A percentile compares a stretch with the other conserved stretches of the same genome.
phyloP scores from a whole-genome alignment of 2,113 vertebrate species.

The Eonycteris spelaea region DNA sequence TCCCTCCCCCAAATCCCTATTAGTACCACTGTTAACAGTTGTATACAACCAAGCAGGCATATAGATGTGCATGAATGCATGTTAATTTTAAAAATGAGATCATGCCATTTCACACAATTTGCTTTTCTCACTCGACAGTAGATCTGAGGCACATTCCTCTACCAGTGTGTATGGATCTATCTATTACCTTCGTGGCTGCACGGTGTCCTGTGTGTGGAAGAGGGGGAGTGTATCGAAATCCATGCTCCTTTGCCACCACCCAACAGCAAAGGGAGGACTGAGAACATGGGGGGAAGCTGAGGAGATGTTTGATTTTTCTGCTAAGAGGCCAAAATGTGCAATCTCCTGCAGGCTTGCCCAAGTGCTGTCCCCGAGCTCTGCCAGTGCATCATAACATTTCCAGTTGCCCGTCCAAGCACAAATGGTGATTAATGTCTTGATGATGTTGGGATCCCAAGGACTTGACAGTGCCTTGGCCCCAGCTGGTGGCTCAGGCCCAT shows the following conservation, averaged over 20 bases:
- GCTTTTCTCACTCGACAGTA: not conserved
- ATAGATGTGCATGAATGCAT: not conserved
- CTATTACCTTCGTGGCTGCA: too few relatives aligned
- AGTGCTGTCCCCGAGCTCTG: too few relatives aligned
- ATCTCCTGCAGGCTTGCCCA: not conserved
- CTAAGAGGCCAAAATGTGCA: not conserved
- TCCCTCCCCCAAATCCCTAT: not conserved
- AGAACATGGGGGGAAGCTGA: not conserved
- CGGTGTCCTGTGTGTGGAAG: not conserved
- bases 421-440: not conserved
- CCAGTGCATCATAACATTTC: not conserved
- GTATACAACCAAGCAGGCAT: not conserved
- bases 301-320: not conserved
- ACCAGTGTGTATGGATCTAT: rapidly evolving
- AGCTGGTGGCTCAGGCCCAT: not conserved
- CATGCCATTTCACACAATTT: not conserved
- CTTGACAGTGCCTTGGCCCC: not conserved
- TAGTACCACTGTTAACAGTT: not conserved
- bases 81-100: not conserved
- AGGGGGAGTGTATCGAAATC: not conserved
- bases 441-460: not conserved
- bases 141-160: not conserved
- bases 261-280: not conserved
- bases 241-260: too few relatives aligned
- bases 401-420: not conserved